Evolutionary conservation across 2,113 vertebrate species (phyloP), one percentile per base, ranked within the genome.

Genomic region (Sinocyclocheilus anshuiensis): DNA sequence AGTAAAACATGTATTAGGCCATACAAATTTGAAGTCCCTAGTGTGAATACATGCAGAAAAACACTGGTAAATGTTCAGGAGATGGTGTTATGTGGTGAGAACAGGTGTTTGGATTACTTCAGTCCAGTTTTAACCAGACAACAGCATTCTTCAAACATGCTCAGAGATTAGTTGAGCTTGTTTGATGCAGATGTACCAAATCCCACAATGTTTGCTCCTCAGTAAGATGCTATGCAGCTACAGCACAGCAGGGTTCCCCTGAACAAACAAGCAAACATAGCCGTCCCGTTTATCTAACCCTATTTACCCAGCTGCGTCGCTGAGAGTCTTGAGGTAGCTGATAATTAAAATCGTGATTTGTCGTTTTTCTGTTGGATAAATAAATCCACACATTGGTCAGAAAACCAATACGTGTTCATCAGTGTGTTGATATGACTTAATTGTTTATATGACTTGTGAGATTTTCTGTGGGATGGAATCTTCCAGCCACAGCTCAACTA

Each of bases 331-430:
- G 77, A 84, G 22, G 59, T 87, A 77, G 87, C 42, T 83, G 92
- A 90, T 95, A 95, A 95, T 95, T 95, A 94, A 94, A 95, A 92
- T 93, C 93, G 92, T 94, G 94, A 93, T 94, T 93, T 75, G 91
- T 90, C 29, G 89, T 91, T 93, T 92, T 90, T 87, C 33, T 74
- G 78, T 87, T 59, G 89, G 90, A 94, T 94, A 92, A 94, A 93
- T 92, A 89, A 88, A 89, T 90, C 90, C 53, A 86, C 87, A 87
- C 83, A 75, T 88, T 69, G 33, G 36, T 39, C 77, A 26, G 71
- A 42, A 53, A 18, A 33, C 42, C 45, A 77, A 72, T 67, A 72
- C 42, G 86, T 75, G 57, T 65, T 55, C 72, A 84, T 87, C 75
- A 18, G 12, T 55, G 33, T 74, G 45, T 42, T 48, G 22, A 26